Base-by-base conservation (phyloP, 2,888 invertebrate species). In the Drosophila colorata region DNA sequence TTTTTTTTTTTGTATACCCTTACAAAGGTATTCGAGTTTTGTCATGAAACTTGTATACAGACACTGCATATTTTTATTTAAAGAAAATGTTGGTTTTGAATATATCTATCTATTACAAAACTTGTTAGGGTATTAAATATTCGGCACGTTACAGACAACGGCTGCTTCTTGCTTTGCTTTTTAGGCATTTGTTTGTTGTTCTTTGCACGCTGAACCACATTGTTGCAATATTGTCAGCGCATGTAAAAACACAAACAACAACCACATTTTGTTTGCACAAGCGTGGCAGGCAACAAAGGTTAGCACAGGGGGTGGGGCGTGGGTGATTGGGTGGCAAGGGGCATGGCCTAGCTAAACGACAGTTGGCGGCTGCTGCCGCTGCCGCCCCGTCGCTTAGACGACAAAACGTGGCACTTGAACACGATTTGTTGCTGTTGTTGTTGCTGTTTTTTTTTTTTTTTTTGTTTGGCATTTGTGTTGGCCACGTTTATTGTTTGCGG, bases 161-260 rank as follows among this genome's bases (percentile, higher is more conserved):
- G 4, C 13, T 13, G 6, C 4, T 33, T 13, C 13, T 56, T 33
- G 57, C 25, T 20, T 18, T 5, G 14, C 37, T 47, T 48, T 46
- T 40, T 25, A 13, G 55, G 46, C 28, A 33, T 52, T 71, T 75
- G 78, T 71, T 66, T 80, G 80, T 76, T 70, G 69, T 69, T 63
- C 56, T 69, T 70, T 44, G 55, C 51, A 67, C 51, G 55, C 53
- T 58, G 78, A 59, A 56, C 80, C 66, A 80, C 85, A 84, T 82
- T 80, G 72, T 73, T 87, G 88, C 84, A 89, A 88, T 85, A 77
- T 88, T 85, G 88, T 82, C 84, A 73, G 80, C 80, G 72, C 74
- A 86, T 85, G 90, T 74, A 68, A 69, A 78, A 73, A 77, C 64
- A 79, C 61, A 74, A 71, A 70, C 81, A 80, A 59, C 77, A 65